A percentile compares a stretch with the other conserved stretches of the same genome.
phyloP scores from a whole-genome alignment of 2,888 invertebrate species.

The Lymantria monacha region DNA sequence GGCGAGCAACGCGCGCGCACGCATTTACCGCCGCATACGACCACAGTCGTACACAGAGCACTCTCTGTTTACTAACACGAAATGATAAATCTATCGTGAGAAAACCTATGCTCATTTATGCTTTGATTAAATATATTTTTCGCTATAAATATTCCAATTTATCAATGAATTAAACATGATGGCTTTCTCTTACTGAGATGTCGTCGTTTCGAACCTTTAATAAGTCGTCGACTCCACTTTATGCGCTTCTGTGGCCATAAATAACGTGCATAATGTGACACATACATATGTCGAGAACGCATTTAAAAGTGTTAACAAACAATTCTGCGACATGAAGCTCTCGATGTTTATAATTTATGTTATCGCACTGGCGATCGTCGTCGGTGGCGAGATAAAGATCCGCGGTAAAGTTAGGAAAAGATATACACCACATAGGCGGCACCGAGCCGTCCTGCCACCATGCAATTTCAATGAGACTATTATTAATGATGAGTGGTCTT shows the following conservation, averaged over 20 bases:
- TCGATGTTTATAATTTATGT: constrained; percentile 70
- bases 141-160: background rate
- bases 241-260: constrained; percentile 64
- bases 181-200: constrained; percentile 69
- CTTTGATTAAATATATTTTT: constrained; percentile 21
- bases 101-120: constrained; percentile 39
- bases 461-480: constrained; percentile 78
- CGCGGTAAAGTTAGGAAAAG: constrained; percentile 77
- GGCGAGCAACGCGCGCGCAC: constrained; percentile 75
- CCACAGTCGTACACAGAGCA: constrained; percentile 25
- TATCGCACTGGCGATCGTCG: constrained; percentile 67
- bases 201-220: constrained; percentile 65
- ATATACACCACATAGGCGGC: constrained; percentile 61
- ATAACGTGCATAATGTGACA: constrained; percentile 77
- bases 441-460: constrained; percentile 67
- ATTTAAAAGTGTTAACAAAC: constrained; percentile 61
- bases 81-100: constrained; percentile 44
- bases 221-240: constrained; percentile 61
- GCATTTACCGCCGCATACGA: constrained; percentile 45
- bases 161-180: constrained; percentile 46
- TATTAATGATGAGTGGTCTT: constrained; percentile 75
- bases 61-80: constrained; percentile 59
- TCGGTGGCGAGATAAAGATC: constrained; percentile 69
- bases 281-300: constrained; percentile 63
- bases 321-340: constrained; percentile 66